Percentiles rank a stretch among this genome's conserved stretches.
phyloP scores from a whole-genome alignment of 2,888 invertebrate species.

The Lasius fuliginosus region DNA sequence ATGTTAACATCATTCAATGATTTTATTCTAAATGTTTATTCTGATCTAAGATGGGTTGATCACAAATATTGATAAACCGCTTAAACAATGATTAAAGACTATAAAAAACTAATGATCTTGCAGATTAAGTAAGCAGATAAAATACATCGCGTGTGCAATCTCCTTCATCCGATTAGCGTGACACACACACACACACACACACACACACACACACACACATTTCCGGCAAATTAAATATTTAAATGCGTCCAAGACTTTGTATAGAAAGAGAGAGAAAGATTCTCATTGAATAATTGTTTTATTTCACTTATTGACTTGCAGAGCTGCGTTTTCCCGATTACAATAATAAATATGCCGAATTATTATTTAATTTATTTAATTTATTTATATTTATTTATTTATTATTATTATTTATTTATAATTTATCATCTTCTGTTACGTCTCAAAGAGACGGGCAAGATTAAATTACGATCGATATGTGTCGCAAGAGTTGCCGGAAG shows the following conservation, averaged over 20 bases:
- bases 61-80: too few relatives aligned
- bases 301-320: not conserved
- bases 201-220: too few relatives aligned
- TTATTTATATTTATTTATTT: too few relatives aligned
- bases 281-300: not conserved
- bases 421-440: not conserved
- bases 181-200: too few relatives aligned
- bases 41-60: too few relatives aligned
- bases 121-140: conserved; percentile 1
- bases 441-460: not conserved
- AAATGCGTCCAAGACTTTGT: not conserved
- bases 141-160: not conserved
- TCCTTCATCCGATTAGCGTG: not conserved
- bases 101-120: not conserved
- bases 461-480: conserved; percentile 23
- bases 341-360: not conserved
- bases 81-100: too few relatives aligned
- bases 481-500: conserved; percentile 43
- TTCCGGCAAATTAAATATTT: not conserved
- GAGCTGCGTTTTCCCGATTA: not conserved
- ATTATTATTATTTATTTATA: not conserved
- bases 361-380: not conserved
- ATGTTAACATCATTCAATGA: too few relatives aligned
- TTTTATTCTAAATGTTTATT: too few relatives aligned
- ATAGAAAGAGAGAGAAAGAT: not conserved